phyloP scores from a whole-genome alignment of 2,113 vertebrate species.

The Amazona vittata region DNA sequence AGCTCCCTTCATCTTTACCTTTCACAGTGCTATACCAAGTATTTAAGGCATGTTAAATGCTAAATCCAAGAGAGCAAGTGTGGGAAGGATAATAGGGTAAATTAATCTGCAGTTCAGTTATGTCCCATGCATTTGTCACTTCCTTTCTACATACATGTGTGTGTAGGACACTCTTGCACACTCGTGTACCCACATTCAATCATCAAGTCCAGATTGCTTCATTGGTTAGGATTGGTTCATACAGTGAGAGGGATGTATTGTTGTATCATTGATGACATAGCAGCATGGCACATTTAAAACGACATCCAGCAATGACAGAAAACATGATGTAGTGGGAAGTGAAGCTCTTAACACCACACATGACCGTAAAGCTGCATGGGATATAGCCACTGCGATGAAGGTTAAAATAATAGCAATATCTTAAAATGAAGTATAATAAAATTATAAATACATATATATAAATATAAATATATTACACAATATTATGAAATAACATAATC shows the following conservation, averaged over 20 bases:
- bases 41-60: neutral
- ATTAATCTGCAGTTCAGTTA: neutral
- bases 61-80: neutral
- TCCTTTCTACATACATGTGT: neutral
- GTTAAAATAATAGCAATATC: neutral
- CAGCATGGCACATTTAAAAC: neutral
- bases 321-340: neutral
- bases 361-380: neutral
- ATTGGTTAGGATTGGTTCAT: no score
- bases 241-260: accelerated
- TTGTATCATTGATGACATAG: neutral
- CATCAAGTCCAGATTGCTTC: neutral
- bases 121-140: neutral
- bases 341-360: accelerated
- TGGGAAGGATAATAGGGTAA: neutral
- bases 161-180: neutral
- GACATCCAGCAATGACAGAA: neutral
- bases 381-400: neutral
- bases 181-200: accelerated
- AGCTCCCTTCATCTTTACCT: constrained; percentile 26
- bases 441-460: neutral
- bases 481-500: neutral
- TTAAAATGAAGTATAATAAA: neutral
- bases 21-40: neutral
- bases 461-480: neutral